These are phyloP conservation scores for Drosophila vallismaia DNA, from an alignment of 2,888 invertebrate genomes.

Conservation along the genomic window DNA sequence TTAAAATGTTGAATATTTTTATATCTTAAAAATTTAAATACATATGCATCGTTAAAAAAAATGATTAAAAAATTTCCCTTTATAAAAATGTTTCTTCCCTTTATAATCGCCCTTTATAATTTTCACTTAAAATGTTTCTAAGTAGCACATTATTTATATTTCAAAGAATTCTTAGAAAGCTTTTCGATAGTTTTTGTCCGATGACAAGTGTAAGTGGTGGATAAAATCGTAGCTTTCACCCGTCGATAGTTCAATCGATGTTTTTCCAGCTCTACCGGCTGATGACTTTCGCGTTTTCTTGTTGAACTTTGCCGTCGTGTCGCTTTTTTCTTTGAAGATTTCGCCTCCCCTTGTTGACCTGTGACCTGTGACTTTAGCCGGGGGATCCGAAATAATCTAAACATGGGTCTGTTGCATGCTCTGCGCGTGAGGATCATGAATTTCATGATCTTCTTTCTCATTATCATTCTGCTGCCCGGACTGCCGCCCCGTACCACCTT, in stretches of 20 bases:
- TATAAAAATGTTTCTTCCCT: too few species aligned
- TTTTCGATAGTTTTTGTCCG: background rate
- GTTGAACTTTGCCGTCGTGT: constrained; percentile 76
- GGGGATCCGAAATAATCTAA: constrained; percentile 21
- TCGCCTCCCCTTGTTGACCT: constrained; percentile 10
- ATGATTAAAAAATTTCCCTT: too few species aligned
- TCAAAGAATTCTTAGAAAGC: background rate
- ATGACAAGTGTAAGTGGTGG: constrained; percentile 4
- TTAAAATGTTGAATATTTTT: too few species aligned
- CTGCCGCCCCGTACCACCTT: constrained; percentile 88
- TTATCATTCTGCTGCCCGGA: constrained; percentile 89
- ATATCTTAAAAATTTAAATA: too few species aligned
- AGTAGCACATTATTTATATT: background rate
- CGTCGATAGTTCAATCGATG: constrained; percentile 12
- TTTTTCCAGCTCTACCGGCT: constrained; percentile 46
- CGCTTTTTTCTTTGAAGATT: constrained; percentile 56
- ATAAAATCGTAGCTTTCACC: background rate
- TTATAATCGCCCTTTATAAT: too few species aligned
- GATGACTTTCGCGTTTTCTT: constrained; percentile 69
- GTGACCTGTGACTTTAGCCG: constrained; percentile 18
- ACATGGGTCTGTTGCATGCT: constrained; percentile 84
- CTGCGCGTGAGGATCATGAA: constrained; percentile 84
- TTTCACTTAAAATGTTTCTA: too few species aligned
- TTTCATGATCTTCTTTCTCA: constrained; percentile 85
- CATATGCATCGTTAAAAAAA: too few species aligned